phyloP scores from a whole-genome alignment of 2,888 invertebrate species.

The Blera fallax region DNA sequence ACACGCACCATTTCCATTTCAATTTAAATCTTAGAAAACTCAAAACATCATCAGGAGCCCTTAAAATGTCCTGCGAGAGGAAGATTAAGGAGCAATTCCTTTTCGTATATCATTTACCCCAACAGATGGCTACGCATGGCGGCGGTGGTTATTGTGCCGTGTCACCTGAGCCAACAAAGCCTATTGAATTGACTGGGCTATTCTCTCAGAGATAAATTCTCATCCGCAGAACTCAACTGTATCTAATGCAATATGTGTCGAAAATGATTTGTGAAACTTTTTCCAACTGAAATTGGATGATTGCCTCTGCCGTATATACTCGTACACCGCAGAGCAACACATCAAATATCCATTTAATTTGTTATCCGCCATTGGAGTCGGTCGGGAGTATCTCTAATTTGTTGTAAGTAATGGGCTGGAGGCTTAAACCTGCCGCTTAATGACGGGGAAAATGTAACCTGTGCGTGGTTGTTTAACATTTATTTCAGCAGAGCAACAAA shows the following conservation, averaged over 20 bases:
- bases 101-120: background rate
- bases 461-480: background rate
- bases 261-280: constrained; percentile 1
- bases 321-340: background rate
- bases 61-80: background rate
- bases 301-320: background rate
- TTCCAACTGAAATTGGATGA: background rate
- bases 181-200: background rate
- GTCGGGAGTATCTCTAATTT: background rate
- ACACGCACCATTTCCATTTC: constrained; percentile 30
- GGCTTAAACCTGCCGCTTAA: background rate
- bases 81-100: background rate
- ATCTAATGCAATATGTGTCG: constrained; percentile 12
- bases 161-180: background rate
- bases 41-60: background rate
- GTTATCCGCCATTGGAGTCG: background rate
- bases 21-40: constrained; percentile 13
- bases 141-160: background rate
- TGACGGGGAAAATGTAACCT: background rate
- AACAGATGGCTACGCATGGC: background rate
- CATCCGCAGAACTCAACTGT: background rate
- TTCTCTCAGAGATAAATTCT: background rate
- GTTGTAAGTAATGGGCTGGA: background rate
- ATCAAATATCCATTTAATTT: constrained; percentile 11
- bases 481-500: background rate